Conservation (phyloP, 2,888 invertebrate species). For the Coenonympha glycerion region DNA sequence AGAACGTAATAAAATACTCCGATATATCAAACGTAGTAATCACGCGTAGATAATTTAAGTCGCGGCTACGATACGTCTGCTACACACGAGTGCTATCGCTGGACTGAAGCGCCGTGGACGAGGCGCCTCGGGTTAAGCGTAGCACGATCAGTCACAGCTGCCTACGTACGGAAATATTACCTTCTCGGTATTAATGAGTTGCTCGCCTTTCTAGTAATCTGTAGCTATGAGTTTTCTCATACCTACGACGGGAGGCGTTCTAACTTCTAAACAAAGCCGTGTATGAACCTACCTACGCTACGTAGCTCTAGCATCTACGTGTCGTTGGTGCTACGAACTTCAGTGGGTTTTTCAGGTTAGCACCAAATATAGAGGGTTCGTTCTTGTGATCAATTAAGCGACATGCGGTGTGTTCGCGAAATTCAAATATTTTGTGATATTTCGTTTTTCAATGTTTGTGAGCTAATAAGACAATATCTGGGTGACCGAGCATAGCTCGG, state of each 20-base stretch:
- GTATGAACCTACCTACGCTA: not conserved
- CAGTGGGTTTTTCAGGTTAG: slow-evolving; percentile 3
- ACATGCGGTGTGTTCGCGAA: no score
- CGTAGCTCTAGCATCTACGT: no score
- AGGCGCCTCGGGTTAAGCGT: slow-evolving; percentile 34
- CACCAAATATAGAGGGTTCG: slow-evolving; percentile 3
- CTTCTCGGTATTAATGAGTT: slow-evolving; percentile 49
- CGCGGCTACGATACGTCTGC: slow-evolving; percentile 41
- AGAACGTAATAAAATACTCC: not conserved
- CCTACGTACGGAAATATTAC: slow-evolving; percentile 46
- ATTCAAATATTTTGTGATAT: no score
- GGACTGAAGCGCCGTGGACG: slow-evolving; percentile 45
- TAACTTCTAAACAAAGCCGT: not conserved
- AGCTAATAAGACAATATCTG: no score
- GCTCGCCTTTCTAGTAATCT: slow-evolving; percentile 33
- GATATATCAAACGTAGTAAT: not conserved
- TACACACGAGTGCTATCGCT: slow-evolving; percentile 54
- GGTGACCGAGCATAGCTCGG: no score
- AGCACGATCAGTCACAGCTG: slow-evolving; percentile 36
- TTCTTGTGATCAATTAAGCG: no score
- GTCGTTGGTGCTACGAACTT: not conserved
- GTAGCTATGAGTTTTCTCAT: slow-evolving; percentile 35
- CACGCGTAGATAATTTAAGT: slow-evolving; percentile 5
- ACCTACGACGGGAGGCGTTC: slow-evolving; percentile 30
- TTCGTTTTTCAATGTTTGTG: no score